Conservation (phyloP, 2,888 invertebrate genomes). For the Zygogramma bicolorata region DNA sequence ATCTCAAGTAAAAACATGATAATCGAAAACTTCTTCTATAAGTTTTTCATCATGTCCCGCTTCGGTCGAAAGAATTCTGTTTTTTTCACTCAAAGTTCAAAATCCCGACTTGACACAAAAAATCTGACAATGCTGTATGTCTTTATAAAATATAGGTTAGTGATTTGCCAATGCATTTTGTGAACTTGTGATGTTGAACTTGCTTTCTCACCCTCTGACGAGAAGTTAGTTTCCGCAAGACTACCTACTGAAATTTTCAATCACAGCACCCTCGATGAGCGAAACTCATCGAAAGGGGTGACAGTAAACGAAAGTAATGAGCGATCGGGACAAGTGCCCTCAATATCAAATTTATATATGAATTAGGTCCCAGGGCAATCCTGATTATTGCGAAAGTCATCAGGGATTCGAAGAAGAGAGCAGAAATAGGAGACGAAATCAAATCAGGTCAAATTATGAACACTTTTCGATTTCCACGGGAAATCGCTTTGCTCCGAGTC, state of each 20-base stretch:
- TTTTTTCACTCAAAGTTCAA: too few relatives aligned
- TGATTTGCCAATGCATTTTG: too few relatives aligned
- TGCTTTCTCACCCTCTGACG: too few relatives aligned
- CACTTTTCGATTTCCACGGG: constrained; percentile 57
- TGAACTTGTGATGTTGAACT: too few relatives aligned
- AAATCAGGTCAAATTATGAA: constrained; percentile 59
- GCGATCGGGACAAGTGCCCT: constrained; percentile 6
- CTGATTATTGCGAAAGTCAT: constrained; percentile 15
- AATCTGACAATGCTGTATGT: too few relatives aligned
- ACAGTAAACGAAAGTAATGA: not conserved
- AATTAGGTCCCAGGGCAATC: constrained; percentile 31
- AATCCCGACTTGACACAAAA: too few relatives aligned
- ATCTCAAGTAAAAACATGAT: too few relatives aligned
- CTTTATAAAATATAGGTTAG: too few relatives aligned
- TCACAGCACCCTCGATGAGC: not conserved
- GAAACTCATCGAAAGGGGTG: not conserved
- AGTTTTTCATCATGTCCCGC: too few relatives aligned
- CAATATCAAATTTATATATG: constrained; percentile 32
- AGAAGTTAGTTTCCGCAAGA: too few relatives aligned
- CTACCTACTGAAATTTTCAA: not conserved
- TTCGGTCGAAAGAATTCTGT: too few relatives aligned
- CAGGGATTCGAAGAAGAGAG: constrained; percentile 20
- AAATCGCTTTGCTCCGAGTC: constrained; percentile 51
- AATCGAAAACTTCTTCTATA: too few relatives aligned
- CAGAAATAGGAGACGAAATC: constrained; percentile 43